Conservation (phyloP, 2,113 vertebrate species). For the Colius striatus region DNA sequence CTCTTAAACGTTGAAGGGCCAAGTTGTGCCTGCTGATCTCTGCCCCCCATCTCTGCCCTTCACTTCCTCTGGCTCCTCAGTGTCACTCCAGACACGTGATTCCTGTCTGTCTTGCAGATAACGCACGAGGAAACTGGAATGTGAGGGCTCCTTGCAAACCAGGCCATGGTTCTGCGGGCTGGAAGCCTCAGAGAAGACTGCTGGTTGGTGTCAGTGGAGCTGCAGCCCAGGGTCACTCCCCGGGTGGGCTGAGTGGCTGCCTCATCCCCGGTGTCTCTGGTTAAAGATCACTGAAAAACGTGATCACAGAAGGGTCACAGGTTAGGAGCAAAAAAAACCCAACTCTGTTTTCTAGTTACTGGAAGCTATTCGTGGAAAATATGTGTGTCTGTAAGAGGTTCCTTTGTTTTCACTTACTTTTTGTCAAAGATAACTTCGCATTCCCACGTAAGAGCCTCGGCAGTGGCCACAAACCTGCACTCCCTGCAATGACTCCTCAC, state of each 20-base stretch:
- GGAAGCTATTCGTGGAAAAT: conserved; percentile 1
- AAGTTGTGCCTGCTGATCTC: not conserved
- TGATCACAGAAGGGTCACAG: not conserved
- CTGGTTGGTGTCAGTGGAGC: rapidly evolving
- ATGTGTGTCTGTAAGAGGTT: not conserved
- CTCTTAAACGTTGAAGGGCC: not conserved
- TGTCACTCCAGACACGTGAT: rapidly evolving
- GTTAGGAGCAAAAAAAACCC: not conserved
- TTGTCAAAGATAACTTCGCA: not conserved
- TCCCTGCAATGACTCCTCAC: not conserved
- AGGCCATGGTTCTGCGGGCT: not conserved
- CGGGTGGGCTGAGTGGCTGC: not conserved
- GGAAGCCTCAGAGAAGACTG: not conserved
- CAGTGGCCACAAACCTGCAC: not conserved
- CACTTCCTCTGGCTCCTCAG: not conserved
- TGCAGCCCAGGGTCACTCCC: not conserved
- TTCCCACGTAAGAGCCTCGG: rapidly evolving
- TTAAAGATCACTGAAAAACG: rapidly evolving
- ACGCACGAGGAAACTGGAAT: not conserved
- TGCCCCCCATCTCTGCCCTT: not conserved
- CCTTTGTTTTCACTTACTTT: not conserved
- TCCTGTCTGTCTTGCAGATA: not conserved
- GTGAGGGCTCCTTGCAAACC: not conserved
- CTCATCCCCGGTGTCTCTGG: not conserved
- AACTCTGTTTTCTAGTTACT: not conserved